Base-by-base conservation (phyloP, 2,113 vertebrate genomes). In the Cyphomyrus discorhynchus region DNA sequence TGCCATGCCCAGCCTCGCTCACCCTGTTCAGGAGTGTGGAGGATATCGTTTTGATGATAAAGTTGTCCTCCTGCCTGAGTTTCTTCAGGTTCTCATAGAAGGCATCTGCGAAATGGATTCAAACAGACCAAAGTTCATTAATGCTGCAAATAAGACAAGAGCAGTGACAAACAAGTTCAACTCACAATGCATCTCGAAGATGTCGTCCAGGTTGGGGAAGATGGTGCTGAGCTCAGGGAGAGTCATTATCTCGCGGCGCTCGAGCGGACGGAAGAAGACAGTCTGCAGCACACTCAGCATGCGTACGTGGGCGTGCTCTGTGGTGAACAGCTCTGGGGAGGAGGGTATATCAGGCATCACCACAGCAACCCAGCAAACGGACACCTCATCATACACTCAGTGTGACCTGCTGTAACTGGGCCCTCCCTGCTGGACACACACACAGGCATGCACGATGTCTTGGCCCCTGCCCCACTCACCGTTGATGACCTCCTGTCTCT, bases 401-500 rank as follows among this genome's bases (percentile, higher is more conserved):
- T 49, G 10, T 9, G 3, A 86, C 46, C 17, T n/a, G 83, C 83
- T 49, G 83, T 11, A 85, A 31, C 83, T 27, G 24, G 1, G 1
- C 21, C 42, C 83, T n/a, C 21, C 47, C 10, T 35, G 31, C 11
- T 24, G 5, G 24, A 42, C 53, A n/a, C 31, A 35, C 15, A 8
- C 19, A 2, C 47, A 5, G 42, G 53, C 52, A 77, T 1, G 6
- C 7, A 13, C 9, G n/a, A 15, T 42, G 6, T n/a, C 35, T 19
- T 10, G 3, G 53, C 83, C 42, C 35, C 58, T 2, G n/a, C 52
- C 50, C n/a, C 11, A 42, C 93, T 91, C 93, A 97, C 97, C 97
- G 0, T 97, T 98, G 91, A 98, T 98, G 91, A 98, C 97, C 91
- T 98, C 97, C 90, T 98, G 97, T 90, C 97, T 96, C 94, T 98